These are phyloP conservation scores for Ceyx erithaca DNA, from an alignment of 2,797 vertebrate genomes.

Conservation along the genomic window DNA sequence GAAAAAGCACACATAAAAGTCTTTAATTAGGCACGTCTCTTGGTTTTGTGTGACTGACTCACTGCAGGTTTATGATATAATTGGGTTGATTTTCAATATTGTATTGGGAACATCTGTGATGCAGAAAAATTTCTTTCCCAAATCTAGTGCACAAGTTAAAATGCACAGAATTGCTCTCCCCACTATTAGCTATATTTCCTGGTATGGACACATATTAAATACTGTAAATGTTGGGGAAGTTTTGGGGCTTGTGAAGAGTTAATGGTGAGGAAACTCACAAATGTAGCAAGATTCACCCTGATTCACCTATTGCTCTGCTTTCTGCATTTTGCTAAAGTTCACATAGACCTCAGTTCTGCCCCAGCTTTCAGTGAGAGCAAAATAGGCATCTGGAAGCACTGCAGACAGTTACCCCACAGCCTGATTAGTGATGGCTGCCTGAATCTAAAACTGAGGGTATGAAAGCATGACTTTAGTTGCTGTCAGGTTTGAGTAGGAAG, in stretches of 20 bases:
- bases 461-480: neutral
- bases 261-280: neutral
- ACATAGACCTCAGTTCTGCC: neutral
- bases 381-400: neutral
- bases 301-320: neutral
- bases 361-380: neutral
- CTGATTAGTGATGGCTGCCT: neutral
- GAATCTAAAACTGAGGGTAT: neutral
- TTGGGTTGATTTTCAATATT: neutral
- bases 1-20: neutral
- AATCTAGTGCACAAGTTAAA: neutral
- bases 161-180: neutral
- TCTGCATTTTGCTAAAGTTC: neutral
- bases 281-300: neutral
- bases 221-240: neutral
- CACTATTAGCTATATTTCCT: neutral
- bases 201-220: neutral
- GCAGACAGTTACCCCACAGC: neutral
- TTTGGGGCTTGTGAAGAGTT: neutral
- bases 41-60: neutral
- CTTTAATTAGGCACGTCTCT: neutral
- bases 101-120: neutral
- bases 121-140: neutral
- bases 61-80: constrained; percentile 8
- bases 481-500: neutral